A percentile compares a stretch with the other conserved stretches of the same genome.
These are phyloP conservation scores for Calypte anna DNA, from an alignment of 2,113 vertebrate genomes.

Conservation along the genomic window DNA sequence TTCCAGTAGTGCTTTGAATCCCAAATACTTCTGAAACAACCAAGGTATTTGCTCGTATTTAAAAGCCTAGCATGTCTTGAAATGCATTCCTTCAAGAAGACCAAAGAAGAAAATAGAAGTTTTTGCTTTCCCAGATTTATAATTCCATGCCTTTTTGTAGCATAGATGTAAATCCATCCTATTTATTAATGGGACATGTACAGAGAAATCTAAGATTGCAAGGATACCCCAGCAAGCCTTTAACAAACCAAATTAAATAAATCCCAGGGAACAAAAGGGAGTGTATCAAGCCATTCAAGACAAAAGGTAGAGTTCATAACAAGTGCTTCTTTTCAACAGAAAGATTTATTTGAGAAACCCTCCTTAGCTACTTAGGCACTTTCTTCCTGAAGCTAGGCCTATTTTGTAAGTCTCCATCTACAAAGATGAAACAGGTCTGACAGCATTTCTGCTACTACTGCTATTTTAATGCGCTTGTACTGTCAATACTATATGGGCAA, in stretches of 20 bases:
- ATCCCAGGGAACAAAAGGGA: not conserved
- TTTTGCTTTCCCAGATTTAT: not conserved
- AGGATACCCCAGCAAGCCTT: not conserved
- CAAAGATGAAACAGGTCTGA: constrained; percentile 29
- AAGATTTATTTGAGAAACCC: constrained; percentile 5
- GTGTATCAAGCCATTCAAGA: not conserved
- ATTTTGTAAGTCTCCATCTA: constrained; percentile 19
- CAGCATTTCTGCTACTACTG: constrained; percentile 35
- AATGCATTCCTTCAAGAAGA: not conserved
- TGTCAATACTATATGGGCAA: not conserved
- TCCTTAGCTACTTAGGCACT: not conserved
- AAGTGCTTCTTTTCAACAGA: not conserved
- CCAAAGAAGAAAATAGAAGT: not conserved
- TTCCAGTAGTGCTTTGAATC: not conserved
- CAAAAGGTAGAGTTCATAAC: not conserved
- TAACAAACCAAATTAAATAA: not conserved
- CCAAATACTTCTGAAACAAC: not conserved
- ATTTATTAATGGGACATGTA: not conserved
- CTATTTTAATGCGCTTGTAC: constrained; percentile 8
- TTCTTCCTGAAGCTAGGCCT: constrained; percentile 30
- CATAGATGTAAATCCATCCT: not conserved
- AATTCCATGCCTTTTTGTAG: not conserved
- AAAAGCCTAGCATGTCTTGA: not conserved
- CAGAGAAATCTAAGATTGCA: not conserved
- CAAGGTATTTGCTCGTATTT: not conserved